Evolutionary conservation across 1,140 invertebrate genomes (phyloP), one percentile per base, ranked within the genome.

Genomic region (Caenorhabditis inopinata): DNA sequence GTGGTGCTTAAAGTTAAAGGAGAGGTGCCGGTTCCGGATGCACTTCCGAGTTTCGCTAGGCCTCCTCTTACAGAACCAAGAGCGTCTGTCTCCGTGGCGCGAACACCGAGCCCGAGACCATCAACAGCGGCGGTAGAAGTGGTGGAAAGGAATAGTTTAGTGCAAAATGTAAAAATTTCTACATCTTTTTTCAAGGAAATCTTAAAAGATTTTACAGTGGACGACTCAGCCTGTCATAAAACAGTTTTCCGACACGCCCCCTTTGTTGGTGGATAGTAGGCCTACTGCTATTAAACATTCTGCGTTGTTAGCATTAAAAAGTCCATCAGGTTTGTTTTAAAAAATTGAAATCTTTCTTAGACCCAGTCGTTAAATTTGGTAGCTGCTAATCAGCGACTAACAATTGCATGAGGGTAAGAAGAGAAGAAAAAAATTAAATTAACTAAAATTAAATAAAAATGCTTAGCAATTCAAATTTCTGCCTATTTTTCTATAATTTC

Each of bases 1-100:
- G 97, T 98, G 84, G 83, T 84, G 21, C 62, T 83, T 1, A 74
- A 84, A 49, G 83, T 84, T 16, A 84, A 84, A 80, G 82, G 82
- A 35, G 76, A 79, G 38, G 75, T 77, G 45, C 79, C 78, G 16
- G 78, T 83, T 78, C 82, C 82, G n/a, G 25, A 42, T 27, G 49
- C 14, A 9, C 75, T 83, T 1, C 82, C 82, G 16, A 16, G 23
- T 2, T 32, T 53, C 4, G 32, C 53, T 3, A 48, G 79, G 14
- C 82, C 82, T n/a, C 82, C 82, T 6, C 9, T 82, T n/a, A 83
- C 82, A 25, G 82, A 82, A 9, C 46, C 78, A 18, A 18, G 81
- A 4, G 62, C 6, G 5, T 14, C 38, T 5, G 5, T 14, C 14
- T 7, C 38, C 5, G 38, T 42, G 5, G 38, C 38, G 38, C 6